Conservation (phyloP, 2,888 invertebrate species). For the Coelogynopora nodosa region DNA sequence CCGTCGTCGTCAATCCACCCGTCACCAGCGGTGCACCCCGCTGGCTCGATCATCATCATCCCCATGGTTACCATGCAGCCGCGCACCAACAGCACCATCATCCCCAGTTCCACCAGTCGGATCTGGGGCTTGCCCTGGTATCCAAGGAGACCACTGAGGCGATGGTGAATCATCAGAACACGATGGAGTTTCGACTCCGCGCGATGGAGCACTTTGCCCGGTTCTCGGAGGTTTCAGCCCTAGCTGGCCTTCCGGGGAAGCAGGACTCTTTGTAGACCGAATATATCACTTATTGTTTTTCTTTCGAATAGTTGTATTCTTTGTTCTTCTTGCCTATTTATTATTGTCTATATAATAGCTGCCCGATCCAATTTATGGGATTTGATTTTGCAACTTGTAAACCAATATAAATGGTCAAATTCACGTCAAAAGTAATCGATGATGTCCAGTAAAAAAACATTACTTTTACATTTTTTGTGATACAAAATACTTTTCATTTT, state of each 20-base stretch:
- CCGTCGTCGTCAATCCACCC: neutral
- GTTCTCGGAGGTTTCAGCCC: neutral
- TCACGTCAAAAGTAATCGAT: no score
- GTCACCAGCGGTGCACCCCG: neutral
- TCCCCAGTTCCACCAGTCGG: neutral
- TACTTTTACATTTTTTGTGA: no score
- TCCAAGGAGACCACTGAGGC: neutral
- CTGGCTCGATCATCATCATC: neutral
- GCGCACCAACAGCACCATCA: neutral
- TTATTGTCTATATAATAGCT: no score
- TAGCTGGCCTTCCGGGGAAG: neutral
- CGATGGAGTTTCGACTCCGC: neutral
- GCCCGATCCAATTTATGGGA: no score
- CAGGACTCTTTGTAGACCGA: neutral
- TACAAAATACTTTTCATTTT: no score
- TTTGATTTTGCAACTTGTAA: no score
- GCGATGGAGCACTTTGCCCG: neutral
- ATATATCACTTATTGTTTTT: no score
- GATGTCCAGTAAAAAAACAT: no score
- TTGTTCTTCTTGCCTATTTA: no score
- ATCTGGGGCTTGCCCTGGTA: neutral
- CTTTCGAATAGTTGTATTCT: no score
- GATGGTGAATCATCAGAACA: neutral
- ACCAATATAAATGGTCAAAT: no score
- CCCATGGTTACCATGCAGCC: no score